A percentile compares a stretch with the other conserved stretches of the same genome.
Evolutionary conservation across 2,888 invertebrate genomes (phyloP).

Genomic region (Xylophagus ater): DNA sequence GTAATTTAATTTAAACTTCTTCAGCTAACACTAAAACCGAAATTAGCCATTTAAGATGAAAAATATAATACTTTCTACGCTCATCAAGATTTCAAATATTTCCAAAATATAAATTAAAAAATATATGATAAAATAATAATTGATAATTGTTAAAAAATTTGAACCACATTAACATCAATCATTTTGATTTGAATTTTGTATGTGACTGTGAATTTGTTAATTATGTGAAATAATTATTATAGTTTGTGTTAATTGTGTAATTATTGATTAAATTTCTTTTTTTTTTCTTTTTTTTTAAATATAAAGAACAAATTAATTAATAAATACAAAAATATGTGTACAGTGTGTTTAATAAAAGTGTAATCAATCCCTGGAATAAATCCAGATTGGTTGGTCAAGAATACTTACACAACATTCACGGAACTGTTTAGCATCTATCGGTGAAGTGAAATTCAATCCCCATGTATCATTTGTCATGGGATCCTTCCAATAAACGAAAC

Average conservation of each 20-base stretch:
- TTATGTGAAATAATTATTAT: no score
- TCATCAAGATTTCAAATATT: no score
- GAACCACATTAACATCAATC: conserved; percentile 12
- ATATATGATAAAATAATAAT: no score
- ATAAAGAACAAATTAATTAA: not conserved
- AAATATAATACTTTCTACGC: no score
- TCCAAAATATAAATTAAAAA: no score
- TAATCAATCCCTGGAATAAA: conserved; percentile 6
- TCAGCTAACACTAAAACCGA: no score
- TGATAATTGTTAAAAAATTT: no score
- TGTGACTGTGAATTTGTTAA: conserved; percentile 13
- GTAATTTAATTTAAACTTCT: no score
- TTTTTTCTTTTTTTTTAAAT: not conserved
- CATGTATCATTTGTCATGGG: conserved; percentile 94
- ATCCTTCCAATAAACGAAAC: conserved; percentile 98
- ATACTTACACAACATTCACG: conserved; percentile 92
- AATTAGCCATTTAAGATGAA: no score
- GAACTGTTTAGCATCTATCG: conserved; percentile 95
- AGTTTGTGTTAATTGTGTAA: conserved; percentile 8
- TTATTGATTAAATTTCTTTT: not conserved
- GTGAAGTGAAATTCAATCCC: conserved; percentile 96
- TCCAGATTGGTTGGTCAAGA: conserved; percentile 12
- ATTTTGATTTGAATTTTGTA: conserved; percentile 11
- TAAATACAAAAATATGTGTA: no score
- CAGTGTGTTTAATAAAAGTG: conserved; percentile 7